Evolutionary conservation across 2,797 vertebrate species (phyloP), one percentile per base, ranked within the genome.

Genomic region (Enoplosus armatus): DNA sequence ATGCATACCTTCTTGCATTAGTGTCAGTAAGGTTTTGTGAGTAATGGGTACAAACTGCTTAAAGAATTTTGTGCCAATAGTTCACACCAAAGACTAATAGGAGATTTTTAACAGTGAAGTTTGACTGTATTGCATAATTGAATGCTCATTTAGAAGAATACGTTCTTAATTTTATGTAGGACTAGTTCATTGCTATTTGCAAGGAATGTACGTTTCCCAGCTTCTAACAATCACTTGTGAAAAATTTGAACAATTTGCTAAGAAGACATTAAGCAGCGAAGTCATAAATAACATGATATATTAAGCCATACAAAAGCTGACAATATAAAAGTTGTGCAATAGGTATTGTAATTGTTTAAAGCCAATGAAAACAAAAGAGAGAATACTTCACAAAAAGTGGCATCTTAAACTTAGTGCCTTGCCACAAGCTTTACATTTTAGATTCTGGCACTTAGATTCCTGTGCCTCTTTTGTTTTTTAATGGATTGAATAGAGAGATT

Each of bases 351-450:
- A 82, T 83, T 79, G 78, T 90, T 85, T 68, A 72, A 91, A 88
- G 86, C 87, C 85, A 87, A 84, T 84, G 71, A 82, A 84, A 90
- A 81, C 83, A 90, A 84, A 82, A 77, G 35, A 84, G 72, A 82
- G 54, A 82, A 83, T 62, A 83, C 60, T 76, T 79, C 78, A 83
- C 39, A 70, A 72, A 91, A 85, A 87, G 86, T 92, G 90, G 90
- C 92, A 91, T 93, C 83, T 92, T 90, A 72, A 87, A 91, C 89
- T 87, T 91, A 92, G 96, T 98, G 97, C 97, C 97, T 98, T 97
- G 96, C 95, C 94, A 90, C 95, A 87, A 86, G 86, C 89, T 89
- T 89, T 93, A 79, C 87, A 71, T 84, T 85, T 86, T 82, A 80
- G 77, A 86, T 84, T 83, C 92, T 69, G 93, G 93, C 92, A 94